These are phyloP conservation scores for Andrena flavipes DNA, from an alignment of 2,888 invertebrate species.

Conservation along the genomic window DNA sequence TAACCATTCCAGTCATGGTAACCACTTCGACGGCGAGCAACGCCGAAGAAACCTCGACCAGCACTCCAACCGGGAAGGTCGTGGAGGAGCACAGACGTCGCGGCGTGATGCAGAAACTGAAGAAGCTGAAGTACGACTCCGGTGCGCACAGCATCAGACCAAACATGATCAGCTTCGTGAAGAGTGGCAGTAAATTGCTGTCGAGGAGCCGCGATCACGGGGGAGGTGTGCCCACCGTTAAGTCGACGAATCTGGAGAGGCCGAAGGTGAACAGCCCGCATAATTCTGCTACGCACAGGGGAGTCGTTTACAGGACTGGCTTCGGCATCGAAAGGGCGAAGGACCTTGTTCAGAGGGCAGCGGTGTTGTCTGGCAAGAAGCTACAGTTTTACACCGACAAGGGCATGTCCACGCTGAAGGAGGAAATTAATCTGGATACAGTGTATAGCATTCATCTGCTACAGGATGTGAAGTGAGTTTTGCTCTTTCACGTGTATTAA, in stretches of 20 bases:
- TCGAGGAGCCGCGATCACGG: constrained; percentile 73
- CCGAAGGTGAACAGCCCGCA: constrained; percentile 85
- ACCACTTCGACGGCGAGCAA: constrained; percentile 7
- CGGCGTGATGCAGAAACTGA: constrained; percentile 78
- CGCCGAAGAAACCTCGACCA: constrained; percentile 38
- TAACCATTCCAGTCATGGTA: constrained; percentile 1
- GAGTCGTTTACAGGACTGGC: constrained; percentile 86
- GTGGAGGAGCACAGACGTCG: constrained; percentile 70
- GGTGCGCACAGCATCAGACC: constrained; percentile 75
- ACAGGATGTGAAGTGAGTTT: constrained; percentile 86
- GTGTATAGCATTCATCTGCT: constrained; percentile 89
- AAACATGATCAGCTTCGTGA: constrained; percentile 79
- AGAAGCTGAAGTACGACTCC: constrained; percentile 77
- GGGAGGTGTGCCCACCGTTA: constrained; percentile 52
- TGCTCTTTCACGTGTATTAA: constrained; percentile 13
- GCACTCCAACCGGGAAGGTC: constrained; percentile 52
- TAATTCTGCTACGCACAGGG: constrained; percentile 87
- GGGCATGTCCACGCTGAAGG: constrained; percentile 89
- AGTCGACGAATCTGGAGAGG: constrained; percentile 84
- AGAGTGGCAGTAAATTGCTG: constrained; percentile 75
- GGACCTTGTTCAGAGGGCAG: constrained; percentile 88
- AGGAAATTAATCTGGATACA: constrained; percentile 89
- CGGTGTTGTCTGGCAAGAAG: constrained; percentile 89
- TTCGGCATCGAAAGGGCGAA: constrained; percentile 87
- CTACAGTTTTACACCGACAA: constrained; percentile 91